A percentile compares a stretch with the other conserved stretches of the same genome.
phyloP scores from a whole-genome alignment of 92 coral and sea anemone species.

The Metridium senile region DNA sequence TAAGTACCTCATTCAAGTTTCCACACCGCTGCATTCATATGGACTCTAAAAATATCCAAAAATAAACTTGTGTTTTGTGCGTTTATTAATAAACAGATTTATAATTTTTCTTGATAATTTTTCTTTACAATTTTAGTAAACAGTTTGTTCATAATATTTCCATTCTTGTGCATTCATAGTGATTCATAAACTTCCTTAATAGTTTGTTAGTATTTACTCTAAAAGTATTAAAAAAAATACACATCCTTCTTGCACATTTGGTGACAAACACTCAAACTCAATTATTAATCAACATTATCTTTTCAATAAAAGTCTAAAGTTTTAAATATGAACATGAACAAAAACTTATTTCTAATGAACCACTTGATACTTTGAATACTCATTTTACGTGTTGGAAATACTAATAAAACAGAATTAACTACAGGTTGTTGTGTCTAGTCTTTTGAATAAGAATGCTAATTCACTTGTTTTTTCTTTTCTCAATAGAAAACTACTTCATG shows the following conservation, averaged over 20 bases:
- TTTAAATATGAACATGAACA: no score
- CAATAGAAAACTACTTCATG: conserved; percentile 69
- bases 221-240: no score
- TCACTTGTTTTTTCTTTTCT: neutral
- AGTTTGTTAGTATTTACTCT: neutral
- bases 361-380: no score
- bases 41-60: neutral
- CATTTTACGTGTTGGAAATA: neutral
- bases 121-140: no score
- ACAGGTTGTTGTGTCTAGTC: neutral
- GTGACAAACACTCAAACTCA: no score
- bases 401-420: neutral
- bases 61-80: neutral
- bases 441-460: neutral
- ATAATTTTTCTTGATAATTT: no score
- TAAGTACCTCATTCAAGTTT: neutral
- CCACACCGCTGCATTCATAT: neutral
- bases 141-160: neutral
- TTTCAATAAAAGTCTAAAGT: no score
- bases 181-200: neutral
- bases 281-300: no score
- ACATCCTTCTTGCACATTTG: no score
- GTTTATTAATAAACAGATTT: no score
- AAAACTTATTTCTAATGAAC: no score
- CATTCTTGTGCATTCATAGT: neutral